Evolutionary conservation across 2,113 vertebrate species (phyloP), one percentile per base, ranked within the genome.

Genomic region (Cinclus cinclus): DNA sequence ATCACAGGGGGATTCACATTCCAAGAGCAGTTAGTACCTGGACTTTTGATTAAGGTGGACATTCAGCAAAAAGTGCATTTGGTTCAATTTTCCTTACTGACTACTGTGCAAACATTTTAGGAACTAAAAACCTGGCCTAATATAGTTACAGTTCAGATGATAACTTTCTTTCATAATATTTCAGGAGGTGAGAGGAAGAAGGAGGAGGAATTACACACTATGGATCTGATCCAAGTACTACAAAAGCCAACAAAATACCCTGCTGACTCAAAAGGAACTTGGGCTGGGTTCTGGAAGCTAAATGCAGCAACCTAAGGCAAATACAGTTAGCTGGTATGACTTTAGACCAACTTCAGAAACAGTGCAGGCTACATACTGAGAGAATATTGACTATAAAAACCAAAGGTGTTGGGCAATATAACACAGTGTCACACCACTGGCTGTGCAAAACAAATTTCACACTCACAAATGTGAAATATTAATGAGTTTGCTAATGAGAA

Each of bases 21-120:
- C 60, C 55, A 69, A 37, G 25, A 65, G 47, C 85, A 85, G 74
- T 15, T 14, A 12, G 18, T 27, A 79, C 74, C 49, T 85, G 75
- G 47, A 82, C 30, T 95, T 96, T 35, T 79, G 74, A 78, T 90
- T 79, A 75, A 87, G 41, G 76, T 44, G 70, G 58, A 76, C 92
- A 81, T 35, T 79, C 88, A 55, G 58, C 41, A 90, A 65, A 70
- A 90, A 70, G 33, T 39, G 8, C 71, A 79, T 64, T 90, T 75
- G 39, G 53, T 68, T 79, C 79, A n/a, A 21, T 79, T 91, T 53
- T 70, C 84, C 49, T 78, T 37, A 49, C 39, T 83, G 60, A 78
- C 49, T 89, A 73, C 47, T 55, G 56, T 69, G 68, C 62, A 82
- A 71, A 78, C 47, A 92, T 78, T 65, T 62, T 2, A 47, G 42